Evolutionary conservation across 1,140 invertebrate species (phyloP).

Genomic region (Sycophila sp.): DNA sequence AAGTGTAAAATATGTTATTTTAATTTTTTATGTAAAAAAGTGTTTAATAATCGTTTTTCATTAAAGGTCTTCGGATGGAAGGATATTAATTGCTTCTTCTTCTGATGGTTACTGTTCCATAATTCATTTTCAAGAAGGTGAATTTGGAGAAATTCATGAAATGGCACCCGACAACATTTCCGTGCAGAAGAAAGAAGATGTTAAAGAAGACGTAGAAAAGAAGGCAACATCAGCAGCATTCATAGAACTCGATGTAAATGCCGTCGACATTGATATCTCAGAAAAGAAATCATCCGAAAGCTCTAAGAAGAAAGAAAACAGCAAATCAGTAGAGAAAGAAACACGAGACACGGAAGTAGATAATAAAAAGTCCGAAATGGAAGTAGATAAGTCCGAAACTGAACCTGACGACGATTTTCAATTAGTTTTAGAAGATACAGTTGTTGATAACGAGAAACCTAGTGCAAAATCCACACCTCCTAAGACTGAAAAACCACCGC

Average conservation of each 20-base stretch:
- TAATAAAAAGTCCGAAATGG: not conserved
- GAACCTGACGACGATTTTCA: slow-evolving; percentile 69
- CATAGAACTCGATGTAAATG: slow-evolving; percentile 54
- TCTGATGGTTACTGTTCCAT: slow-evolving; percentile 96
- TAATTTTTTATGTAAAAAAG: not conserved
- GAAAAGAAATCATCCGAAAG: slow-evolving; percentile 40
- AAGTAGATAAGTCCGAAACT: not conserved
- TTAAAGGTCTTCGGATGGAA: slow-evolving; percentile 82
- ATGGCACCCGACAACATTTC: slow-evolving; percentile 4
- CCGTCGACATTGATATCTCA: slow-evolving; percentile 60
- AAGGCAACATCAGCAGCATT: slow-evolving; percentile 26
- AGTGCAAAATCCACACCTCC: slow-evolving; percentile 47
- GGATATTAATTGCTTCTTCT: slow-evolving; percentile 85
- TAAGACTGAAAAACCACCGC: slow-evolving; percentile 46
- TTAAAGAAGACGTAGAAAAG: slow-evolving; percentile 42
- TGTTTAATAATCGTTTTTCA: slow-evolving; percentile 28
- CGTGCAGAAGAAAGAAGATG: slow-evolving; percentile 49
- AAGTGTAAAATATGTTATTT: not conserved
- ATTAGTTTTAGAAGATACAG: slow-evolving; percentile 72
- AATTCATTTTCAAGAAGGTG: slow-evolving; percentile 82
- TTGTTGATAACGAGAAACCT: slow-evolving; percentile 45
- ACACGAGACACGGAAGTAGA: slow-evolving; percentile 34
- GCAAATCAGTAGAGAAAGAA: slow-evolving; percentile 34
- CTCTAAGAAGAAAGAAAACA: slow-evolving; percentile 39
- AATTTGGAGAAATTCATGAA: slow-evolving; percentile 81